phyloP scores from a whole-genome alignment of 2,888 invertebrate genomes.

The Amphiduros pacificus region DNA sequence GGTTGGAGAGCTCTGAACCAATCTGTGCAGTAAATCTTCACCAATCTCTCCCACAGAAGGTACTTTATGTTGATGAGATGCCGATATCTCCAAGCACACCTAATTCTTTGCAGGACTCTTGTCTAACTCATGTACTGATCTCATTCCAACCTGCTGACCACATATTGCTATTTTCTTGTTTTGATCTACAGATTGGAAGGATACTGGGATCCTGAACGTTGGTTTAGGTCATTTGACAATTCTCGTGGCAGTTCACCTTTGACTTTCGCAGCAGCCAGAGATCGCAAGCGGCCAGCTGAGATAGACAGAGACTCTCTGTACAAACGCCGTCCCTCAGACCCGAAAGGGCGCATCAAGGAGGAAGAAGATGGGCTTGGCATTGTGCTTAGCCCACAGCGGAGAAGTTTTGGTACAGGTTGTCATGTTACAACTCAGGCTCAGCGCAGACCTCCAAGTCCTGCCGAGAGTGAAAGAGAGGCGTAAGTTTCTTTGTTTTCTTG shows the following conservation, averaged over 20 bases:
- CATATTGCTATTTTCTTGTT: neutral
- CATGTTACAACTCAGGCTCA: slow-evolving; percentile 66
- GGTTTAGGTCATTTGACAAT: slow-evolving; percentile 41
- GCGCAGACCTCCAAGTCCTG: slow-evolving; percentile 28
- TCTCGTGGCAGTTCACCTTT: slow-evolving; percentile 45
- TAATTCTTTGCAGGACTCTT: too few relatives aligned
- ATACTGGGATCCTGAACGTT: slow-evolving; percentile 54
- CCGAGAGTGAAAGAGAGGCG: slow-evolving; percentile 33
- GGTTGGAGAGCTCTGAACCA: neutral
- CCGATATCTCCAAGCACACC: too few relatives aligned
- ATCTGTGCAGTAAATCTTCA: neutral
- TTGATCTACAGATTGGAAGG: slow-evolving; percentile 40
- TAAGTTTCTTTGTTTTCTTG: neutral
- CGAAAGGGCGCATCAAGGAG: slow-evolving; percentile 69
- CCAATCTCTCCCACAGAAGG: too few relatives aligned
- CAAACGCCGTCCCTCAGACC: slow-evolving; percentile 52
- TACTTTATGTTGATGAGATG: too few relatives aligned
- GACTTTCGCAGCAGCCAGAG: slow-evolving; percentile 28
- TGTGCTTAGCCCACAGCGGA: slow-evolving; percentile 81
- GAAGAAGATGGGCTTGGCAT: slow-evolving; percentile 79
- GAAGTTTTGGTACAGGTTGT: slow-evolving; percentile 85
- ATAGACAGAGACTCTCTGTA: slow-evolving; percentile 38
- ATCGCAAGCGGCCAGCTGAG: slow-evolving; percentile 43
- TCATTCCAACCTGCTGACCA: too few relatives aligned
- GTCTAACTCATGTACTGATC: too few relatives aligned